These are phyloP conservation scores for Noctua janthe DNA, from an alignment of 2,888 invertebrate species.

Conservation along the genomic window DNA sequence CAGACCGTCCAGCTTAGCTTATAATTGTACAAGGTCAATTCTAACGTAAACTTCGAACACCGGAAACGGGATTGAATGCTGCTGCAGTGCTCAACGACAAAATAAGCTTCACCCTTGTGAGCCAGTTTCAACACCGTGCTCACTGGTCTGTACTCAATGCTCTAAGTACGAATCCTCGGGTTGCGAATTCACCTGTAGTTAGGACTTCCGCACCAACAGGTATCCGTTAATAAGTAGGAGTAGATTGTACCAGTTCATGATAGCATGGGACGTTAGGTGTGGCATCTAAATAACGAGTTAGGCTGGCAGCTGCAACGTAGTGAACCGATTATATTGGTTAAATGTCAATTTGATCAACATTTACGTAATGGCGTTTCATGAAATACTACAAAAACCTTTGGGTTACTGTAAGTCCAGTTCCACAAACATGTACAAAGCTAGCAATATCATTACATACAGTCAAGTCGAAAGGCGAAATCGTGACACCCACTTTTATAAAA, in stretches of 20 bases:
- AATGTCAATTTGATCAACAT: slow-evolving; percentile 17
- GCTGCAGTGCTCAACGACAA: not conserved
- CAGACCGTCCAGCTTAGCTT: not conserved
- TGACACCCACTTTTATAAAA: no score
- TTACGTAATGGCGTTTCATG: slow-evolving; percentile 1
- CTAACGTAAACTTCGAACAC: not conserved
- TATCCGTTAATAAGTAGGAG: slow-evolving; percentile 17
- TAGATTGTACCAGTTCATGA: slow-evolving; percentile 6
- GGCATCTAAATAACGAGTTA: slow-evolving; percentile 15
- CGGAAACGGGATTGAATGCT: not conserved
- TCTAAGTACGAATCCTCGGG: not conserved
- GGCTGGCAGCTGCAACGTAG: slow-evolving; percentile 35
- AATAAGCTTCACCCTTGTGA: not conserved
- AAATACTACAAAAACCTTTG: not conserved
- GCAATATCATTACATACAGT: not conserved
- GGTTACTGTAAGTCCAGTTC: not conserved
- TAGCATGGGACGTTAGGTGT: not conserved
- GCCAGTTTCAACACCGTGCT: not conserved
- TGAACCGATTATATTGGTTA: slow-evolving; percentile 11
- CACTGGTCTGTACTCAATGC: not conserved
- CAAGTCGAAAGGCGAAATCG: not conserved
- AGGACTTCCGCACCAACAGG: slow-evolving; percentile 34
- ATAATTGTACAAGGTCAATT: not conserved
- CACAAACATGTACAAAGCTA: not conserved
- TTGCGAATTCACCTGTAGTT: slow-evolving; percentile 14